Evolutionary conservation across 2,113 vertebrate species (phyloP).

Genomic region (Rhodinocichla rosea): DNA sequence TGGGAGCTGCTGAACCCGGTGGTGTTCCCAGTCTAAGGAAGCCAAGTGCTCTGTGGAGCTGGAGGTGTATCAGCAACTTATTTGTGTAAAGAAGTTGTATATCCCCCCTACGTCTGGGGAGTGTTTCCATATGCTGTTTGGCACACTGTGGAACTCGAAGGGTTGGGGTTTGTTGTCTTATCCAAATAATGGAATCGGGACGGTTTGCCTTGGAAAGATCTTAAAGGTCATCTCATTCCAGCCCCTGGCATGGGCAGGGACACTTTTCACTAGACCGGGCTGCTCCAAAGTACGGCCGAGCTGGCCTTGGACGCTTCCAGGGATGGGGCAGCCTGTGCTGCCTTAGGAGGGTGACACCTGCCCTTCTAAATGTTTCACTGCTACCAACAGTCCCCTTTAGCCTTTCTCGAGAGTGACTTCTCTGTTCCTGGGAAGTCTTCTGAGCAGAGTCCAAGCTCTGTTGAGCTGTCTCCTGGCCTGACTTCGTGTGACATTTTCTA

Average conservation of each 20-base stretch:
- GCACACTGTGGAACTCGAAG: neutral
- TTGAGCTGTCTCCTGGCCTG: fast-evolving
- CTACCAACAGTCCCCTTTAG: fast-evolving
- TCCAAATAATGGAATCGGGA: neutral
- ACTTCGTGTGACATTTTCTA: neutral
- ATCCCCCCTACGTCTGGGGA: neutral
- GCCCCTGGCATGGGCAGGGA: neutral
- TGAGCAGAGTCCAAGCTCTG: neutral
- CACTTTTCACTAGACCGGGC: neutral
- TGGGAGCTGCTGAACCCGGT: neutral
- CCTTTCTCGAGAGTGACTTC: neutral
- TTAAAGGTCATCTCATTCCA: neutral
- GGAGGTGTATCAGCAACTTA: neutral
- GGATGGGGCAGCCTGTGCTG: neutral
- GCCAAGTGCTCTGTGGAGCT: neutral
- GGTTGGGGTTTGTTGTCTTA: neutral
- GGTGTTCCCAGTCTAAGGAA: fast-evolving
- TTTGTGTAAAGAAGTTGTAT: neutral
- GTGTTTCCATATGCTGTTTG: neutral
- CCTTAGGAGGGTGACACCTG: neutral
- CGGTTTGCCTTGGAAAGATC: neutral
- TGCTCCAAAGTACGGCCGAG: neutral
- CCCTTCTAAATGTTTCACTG: neutral
- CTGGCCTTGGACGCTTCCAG: neutral
- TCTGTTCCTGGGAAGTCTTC: fast-evolving